A percentile compares a stretch with the other conserved stretches of the same genome.
Evolutionary conservation across 2,113 vertebrate species (phyloP).

Genomic region (Scophthalmus maximus): DNA sequence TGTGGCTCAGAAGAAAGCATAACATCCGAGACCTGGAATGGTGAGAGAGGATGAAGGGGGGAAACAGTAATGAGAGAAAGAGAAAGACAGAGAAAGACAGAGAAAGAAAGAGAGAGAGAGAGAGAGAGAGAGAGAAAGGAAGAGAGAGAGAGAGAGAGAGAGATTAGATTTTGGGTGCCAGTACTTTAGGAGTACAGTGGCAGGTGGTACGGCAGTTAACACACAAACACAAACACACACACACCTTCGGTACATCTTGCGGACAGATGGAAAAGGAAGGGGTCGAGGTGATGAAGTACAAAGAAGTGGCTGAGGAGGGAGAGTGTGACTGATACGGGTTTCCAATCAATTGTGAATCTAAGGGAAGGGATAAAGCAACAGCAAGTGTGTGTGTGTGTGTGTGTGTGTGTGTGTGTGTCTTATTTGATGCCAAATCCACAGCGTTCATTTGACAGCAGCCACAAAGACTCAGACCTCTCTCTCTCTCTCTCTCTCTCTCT

Average conservation of each 20-base stretch:
- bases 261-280: constrained; percentile 31
- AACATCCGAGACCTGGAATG: constrained; percentile 66
- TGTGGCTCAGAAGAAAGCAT: constrained; percentile 45
- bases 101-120: constrained; percentile 13
- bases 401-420: constrained; percentile 9
- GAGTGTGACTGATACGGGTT: constrained; percentile 20
- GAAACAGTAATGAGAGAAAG: constrained; percentile 22
- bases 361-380: constrained; percentile 28
- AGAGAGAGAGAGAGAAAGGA: constrained; percentile 31
- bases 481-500: background rate
- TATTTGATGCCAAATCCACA: constrained; percentile 22
- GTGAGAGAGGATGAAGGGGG: constrained; percentile 34
- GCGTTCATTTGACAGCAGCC: constrained; percentile 5
- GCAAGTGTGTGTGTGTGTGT: background rate
- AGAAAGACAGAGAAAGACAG: constrained; percentile 8
- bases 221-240: constrained; percentile 18
- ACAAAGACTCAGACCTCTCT: constrained; percentile 15
- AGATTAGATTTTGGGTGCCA: constrained; percentile 62
- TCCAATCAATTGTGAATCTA: constrained; percentile 48
- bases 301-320: constrained; percentile 21
- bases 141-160: constrained; percentile 17
- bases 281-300: constrained; percentile 37
- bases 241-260: constrained; percentile 33
- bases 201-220: constrained; percentile 55
- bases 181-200: constrained; percentile 62